Evolutionary conservation across 2,888 invertebrate species (phyloP).

Genomic region (Pollenia amentaria): DNA sequence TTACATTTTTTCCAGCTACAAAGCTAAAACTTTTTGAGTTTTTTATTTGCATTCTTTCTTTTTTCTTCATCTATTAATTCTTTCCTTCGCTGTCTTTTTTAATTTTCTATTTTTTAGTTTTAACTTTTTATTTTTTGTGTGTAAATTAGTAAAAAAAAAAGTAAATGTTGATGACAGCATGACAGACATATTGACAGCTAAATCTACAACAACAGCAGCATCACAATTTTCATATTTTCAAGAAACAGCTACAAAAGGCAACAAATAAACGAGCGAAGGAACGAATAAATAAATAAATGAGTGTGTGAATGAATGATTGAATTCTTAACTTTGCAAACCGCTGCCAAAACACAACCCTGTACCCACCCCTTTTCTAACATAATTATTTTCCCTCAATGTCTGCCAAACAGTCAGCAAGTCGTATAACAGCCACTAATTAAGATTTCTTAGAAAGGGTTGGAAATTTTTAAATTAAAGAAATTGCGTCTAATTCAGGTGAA

Average conservation of each 20-base stretch:
- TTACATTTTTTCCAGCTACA: slow-evolving; percentile 1
- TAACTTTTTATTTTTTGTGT: slow-evolving; percentile 77
- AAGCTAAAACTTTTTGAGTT: slow-evolving; percentile 14
- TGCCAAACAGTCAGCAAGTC: slow-evolving; percentile 1
- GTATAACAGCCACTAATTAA: not conserved
- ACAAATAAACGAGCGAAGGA: not conserved
- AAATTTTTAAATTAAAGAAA: slow-evolving; percentile 82
- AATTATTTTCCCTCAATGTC: slow-evolving; percentile 34
- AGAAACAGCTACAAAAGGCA: not conserved
- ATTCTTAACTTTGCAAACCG: slow-evolving; percentile 9
- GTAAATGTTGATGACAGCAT: slow-evolving; percentile 75
- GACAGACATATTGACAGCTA: slow-evolving; percentile 79
- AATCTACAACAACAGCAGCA: slow-evolving; percentile 58
- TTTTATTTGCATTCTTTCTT: slow-evolving; percentile 1
- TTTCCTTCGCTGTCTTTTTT: slow-evolving; percentile 25
- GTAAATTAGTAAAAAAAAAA: slow-evolving; percentile 70
- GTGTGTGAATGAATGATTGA: slow-evolving; percentile 7
- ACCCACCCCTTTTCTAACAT: not conserved
- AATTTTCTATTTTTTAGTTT: slow-evolving; percentile 76
- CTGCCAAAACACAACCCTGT: slow-evolving; percentile 49
- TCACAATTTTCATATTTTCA: slow-evolving; percentile 29
- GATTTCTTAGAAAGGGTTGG: slow-evolving; percentile 33
- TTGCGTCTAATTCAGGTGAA: slow-evolving; percentile 83
- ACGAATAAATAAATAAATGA: not conserved
- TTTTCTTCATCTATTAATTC: not conserved